Base-by-base conservation (phyloP, 2,888 invertebrate species). In the Nebria brevicollis region DNA sequence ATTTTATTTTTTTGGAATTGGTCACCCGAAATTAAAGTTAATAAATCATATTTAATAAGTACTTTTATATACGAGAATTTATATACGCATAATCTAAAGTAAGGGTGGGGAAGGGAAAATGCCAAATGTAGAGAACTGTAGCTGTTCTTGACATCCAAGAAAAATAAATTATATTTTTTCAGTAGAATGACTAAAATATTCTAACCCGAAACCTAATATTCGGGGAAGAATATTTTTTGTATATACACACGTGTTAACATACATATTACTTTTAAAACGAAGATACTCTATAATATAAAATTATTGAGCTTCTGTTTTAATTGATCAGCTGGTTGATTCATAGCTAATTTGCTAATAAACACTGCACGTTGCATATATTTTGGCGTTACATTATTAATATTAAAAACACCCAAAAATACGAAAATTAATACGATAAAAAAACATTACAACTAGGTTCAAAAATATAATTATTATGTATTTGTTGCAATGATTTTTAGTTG, bases 41-140 rank as follows among this genome's bases (percentile, higher is more conserved):
- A 78, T 78, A 78, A 78, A 78, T 78, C 78, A 73, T 73, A 73
- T 66, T 78, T 78, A 78, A 78, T 78, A 78, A 73, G 73, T 73
- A 78, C 73, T 78, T 74, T 78, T 78, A 72, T 54, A 68, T 68
- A 68, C 25, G 15, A 25, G 25, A 5, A 68, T 34, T 7, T 70
- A 20, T 70, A n/a, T 25, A n/a, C 15, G 2, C 15, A 20, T 70
- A 70, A 54, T 70, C 25, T 70, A 70, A 70, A 25, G 15, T 6
- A 70, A 20, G 25, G 15, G 15, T 4, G 6, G 13, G 11, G 13
- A 54, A 2, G 2, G 11, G 8, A 54, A 54, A 54, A 54, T 8
- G 13, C 54, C 54, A 54, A 54, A 54, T 54, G 54, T 54, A 13
- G 54, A 54, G 13, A 8, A 7, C 54, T 54, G 13, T 13, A 8